Conservation (phyloP, 1,140 invertebrate genomes). For the Solen grandis region DNA sequence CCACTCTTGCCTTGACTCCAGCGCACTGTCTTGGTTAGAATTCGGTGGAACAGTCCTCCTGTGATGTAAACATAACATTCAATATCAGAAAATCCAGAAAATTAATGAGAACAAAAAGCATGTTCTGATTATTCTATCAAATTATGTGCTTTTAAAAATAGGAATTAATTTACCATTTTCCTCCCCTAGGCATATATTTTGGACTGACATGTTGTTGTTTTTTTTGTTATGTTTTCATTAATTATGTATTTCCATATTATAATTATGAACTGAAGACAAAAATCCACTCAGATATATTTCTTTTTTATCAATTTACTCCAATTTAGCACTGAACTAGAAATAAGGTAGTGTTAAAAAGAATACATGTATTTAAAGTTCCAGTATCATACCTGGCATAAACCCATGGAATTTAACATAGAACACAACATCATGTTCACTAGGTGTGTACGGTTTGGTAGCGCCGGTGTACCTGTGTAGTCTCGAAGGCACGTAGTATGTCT, state of each 20-base stretch:
- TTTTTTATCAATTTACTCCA: background rate
- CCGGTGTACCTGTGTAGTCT: conserved; percentile 56
- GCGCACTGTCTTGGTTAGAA: conserved; percentile 70
- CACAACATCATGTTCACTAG: conserved; percentile 65
- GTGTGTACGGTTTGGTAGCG: conserved; percentile 62
- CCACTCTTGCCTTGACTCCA: conserved; percentile 77
- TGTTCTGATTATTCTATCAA: background rate
- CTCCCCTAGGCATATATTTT: background rate
- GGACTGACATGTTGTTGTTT: background rate
- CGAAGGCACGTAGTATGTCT: conserved; percentile 72
- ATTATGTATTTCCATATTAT: background rate
- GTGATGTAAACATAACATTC: conserved; percentile 31
- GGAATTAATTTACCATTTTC: background rate
- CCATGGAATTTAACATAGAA: conserved; percentile 78
- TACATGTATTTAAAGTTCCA: no score
- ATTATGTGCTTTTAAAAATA: background rate
- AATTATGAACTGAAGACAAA: background rate
- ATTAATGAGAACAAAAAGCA: background rate
- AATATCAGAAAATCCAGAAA: background rate
- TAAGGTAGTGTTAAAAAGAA: background rate
- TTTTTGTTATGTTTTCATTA: background rate
- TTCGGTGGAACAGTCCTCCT: conserved; percentile 78
- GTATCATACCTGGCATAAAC: conserved; percentile 78
- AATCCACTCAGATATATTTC: no score
- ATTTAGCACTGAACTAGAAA: background rate